Evolutionary conservation across 2,113 vertebrate species (phyloP).

Genomic region (Scortum barcoo): DNA sequence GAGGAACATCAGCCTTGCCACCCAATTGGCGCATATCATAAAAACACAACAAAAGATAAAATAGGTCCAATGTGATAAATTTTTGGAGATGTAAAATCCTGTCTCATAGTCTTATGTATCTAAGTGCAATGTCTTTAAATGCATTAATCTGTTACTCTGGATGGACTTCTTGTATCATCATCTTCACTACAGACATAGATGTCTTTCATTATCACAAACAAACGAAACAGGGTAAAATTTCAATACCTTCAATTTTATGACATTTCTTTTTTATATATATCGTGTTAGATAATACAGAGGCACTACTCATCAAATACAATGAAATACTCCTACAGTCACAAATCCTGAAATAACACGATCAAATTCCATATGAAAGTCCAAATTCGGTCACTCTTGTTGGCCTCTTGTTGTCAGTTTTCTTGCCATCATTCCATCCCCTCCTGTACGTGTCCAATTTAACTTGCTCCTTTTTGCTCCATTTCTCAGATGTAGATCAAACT

Average conservation of each 20-base stretch:
- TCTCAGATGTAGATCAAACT: conserved; percentile 86
- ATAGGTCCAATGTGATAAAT: neutral
- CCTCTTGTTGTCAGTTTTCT: conserved; percentile 25
- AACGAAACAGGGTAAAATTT: neutral
- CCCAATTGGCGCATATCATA: no score
- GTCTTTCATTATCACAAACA: neutral
- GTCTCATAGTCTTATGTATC: neutral
- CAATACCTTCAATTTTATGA: neutral
- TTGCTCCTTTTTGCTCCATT: conserved; percentile 63
- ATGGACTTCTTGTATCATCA: neutral
- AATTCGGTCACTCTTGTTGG: conserved; percentile 14
- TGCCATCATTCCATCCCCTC: conserved; percentile 39
- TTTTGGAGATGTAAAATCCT: neutral
- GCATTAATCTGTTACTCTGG: neutral
- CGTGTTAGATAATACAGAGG: neutral
- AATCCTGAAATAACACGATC: conserved; percentile 8
- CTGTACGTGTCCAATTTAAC: conserved; percentile 79
- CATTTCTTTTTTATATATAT: neutral
- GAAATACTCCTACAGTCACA: neutral
- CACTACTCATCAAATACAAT: neutral
- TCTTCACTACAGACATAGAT: neutral
- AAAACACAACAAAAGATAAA: neutral
- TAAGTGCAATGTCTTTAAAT: neutral
- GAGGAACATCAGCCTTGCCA: no score
- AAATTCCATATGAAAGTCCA: conserved; percentile 31